Conservation (phyloP, 2,797 vertebrate species). For the Synanceia verrucosa region DNA sequence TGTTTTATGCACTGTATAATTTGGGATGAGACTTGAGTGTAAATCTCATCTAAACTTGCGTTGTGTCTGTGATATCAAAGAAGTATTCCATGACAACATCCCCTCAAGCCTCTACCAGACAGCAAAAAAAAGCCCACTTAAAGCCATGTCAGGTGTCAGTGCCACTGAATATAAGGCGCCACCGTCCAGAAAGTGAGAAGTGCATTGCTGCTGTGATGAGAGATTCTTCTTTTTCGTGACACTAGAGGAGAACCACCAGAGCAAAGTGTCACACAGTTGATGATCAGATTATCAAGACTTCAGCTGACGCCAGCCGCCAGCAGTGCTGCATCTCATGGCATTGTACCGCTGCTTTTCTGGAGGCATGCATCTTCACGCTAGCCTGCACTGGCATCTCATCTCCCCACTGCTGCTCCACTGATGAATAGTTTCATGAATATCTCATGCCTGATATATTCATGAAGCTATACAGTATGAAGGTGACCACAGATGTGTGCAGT, state of each 20-base stretch:
- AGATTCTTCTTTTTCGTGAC: conserved; percentile 1
- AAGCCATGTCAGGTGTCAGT: neutral
- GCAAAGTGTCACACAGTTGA: conserved; percentile 11
- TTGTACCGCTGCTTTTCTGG: conserved; percentile 5
- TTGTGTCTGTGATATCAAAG: too few relatives aligned
- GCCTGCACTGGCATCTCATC: conserved; percentile 44
- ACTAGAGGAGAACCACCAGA: neutral
- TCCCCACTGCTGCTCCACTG: conserved; percentile 37
- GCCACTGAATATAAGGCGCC: neutral
- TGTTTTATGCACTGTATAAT: too few relatives aligned
- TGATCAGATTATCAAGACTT: conserved; percentile 22
- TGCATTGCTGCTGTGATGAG: neutral
- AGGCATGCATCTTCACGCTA: conserved; percentile 23
- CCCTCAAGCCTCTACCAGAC: neutral
- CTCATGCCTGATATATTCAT: conserved; percentile 44
- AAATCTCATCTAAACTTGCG: too few relatives aligned
- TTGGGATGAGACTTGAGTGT: too few relatives aligned
- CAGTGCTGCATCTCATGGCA: neutral
- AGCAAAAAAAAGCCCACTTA: neutral
- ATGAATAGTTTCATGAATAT: conserved; percentile 63
- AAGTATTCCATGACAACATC: too few relatives aligned
- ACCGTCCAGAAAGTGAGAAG: neutral
- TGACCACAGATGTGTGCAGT: conserved; percentile 30
- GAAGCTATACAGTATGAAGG: conserved; percentile 23
- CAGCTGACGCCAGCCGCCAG: conserved; percentile 2